These are phyloP conservation scores for Darevskia mixta DNA, from an alignment of 2,797 vertebrate genomes.

Conservation along the genomic window DNA sequence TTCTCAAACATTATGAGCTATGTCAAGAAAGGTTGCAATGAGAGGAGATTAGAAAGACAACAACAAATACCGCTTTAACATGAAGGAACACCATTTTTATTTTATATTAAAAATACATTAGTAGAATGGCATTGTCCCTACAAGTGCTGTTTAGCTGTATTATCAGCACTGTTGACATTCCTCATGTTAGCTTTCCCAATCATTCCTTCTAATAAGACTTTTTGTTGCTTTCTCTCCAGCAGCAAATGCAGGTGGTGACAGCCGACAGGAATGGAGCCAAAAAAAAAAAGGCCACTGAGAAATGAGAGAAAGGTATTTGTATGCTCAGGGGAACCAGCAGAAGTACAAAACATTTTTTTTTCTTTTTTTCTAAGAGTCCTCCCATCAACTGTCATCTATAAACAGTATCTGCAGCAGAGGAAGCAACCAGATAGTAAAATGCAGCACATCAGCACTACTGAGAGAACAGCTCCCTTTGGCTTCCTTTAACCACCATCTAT, in stretches of 20 bases:
- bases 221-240: too few species aligned
- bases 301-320: not conserved
- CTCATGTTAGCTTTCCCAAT: not conserved
- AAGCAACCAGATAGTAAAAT: too few species aligned
- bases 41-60: too few species aligned
- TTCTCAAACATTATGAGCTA: not conserved
- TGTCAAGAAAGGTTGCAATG: not conserved
- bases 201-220: not conserved
- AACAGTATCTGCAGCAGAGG: too few species aligned
- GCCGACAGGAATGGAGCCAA: too few species aligned
- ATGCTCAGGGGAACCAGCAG: not conserved
- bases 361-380: not conserved
- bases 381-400: not conserved
- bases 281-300: not conserved
- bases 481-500: not conserved
- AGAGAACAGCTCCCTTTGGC: too few species aligned
- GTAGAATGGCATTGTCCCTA: not conserved
- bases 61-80: not conserved
- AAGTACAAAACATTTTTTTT: not conserved
- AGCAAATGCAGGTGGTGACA: not conserved
- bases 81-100: not conserved
- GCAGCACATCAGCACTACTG: too few species aligned
- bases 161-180: not conserved
- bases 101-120: not conserved
- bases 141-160: not conserved